Evolutionary conservation across 2,888 invertebrate genomes (phyloP).

Genomic region (Acanthopleura granulata): DNA sequence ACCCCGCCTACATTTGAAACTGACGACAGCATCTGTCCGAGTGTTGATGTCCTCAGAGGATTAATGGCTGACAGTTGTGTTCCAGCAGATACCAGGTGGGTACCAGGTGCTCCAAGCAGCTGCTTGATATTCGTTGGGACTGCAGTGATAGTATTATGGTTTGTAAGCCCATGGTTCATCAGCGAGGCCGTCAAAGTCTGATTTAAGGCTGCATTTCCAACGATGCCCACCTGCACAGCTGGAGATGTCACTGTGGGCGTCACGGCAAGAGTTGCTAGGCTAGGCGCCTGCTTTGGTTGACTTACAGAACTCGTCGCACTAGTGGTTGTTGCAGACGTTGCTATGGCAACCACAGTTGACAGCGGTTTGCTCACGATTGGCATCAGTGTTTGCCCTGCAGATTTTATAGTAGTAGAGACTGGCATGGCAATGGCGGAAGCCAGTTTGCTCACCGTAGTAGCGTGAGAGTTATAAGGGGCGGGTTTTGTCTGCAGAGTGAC

Average conservation of each 20-base stretch:
- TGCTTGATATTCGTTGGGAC: conserved; percentile 12
- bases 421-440: conserved; percentile 6
- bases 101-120: neutral
- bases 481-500: neutral
- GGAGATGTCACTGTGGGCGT: neutral
- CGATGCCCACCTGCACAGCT: neutral
- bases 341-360: neutral
- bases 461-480: neutral
- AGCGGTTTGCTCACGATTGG: neutral
- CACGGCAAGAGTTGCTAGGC: neutral
- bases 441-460: neutral
- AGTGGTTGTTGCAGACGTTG: neutral
- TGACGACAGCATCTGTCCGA: conserved; percentile 12
- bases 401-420: neutral
- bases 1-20: neutral
- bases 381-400: neutral
- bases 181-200: conserved; percentile 2
- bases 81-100: conserved; percentile 8
- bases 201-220: neutral
- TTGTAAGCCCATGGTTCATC: neutral
- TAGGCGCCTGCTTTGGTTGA: neutral
- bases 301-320: neutral
- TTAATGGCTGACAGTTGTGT: neutral
- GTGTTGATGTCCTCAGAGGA: neutral
- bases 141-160: neutral